phyloP scores from a whole-genome alignment of 2,888 invertebrate species.

The Tuta absoluta region DNA sequence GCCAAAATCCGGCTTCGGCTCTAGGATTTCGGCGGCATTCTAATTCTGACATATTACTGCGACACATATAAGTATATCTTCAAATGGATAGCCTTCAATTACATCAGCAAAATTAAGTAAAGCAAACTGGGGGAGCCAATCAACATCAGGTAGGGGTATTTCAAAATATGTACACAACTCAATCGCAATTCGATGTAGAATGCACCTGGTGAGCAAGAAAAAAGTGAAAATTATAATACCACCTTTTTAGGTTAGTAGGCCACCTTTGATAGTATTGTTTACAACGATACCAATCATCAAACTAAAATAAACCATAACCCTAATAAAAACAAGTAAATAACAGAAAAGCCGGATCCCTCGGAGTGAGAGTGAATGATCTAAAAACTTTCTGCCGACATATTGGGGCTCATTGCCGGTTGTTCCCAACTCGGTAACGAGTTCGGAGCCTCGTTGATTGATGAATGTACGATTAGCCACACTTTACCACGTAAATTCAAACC shows the following conservation, averaged over 20 bases:
- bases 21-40: too few species aligned
- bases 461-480: constrained; percentile 51
- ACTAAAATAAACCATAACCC: not conserved
- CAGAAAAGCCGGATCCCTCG: constrained; percentile 47
- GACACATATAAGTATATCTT: too few species aligned
- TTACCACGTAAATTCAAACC: constrained; percentile 18
- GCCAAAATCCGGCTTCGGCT: too few species aligned
- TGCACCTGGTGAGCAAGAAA: too few species aligned
- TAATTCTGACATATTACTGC: too few species aligned
- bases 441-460: constrained; percentile 74
- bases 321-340: constrained; percentile 16
- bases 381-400: constrained; percentile 73
- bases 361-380: constrained; percentile 75
- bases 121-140: too few species aligned
- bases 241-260: too few species aligned
- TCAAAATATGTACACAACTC: not conserved
- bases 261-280: not conserved
- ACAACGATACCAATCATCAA: not conserved
- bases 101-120: too few species aligned
- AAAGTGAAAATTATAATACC: not conserved
- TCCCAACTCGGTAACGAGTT: constrained; percentile 75
- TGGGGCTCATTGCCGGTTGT: constrained; percentile 63
- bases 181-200: not conserved
- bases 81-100: too few species aligned
- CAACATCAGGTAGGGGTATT: too few species aligned